Percentiles rank a stretch among this genome's conserved stretches.
These are phyloP conservation scores for Thalassoma bifasciatum DNA, from an alignment of 2,113 vertebrate species.

Conservation along the genomic window DNA sequence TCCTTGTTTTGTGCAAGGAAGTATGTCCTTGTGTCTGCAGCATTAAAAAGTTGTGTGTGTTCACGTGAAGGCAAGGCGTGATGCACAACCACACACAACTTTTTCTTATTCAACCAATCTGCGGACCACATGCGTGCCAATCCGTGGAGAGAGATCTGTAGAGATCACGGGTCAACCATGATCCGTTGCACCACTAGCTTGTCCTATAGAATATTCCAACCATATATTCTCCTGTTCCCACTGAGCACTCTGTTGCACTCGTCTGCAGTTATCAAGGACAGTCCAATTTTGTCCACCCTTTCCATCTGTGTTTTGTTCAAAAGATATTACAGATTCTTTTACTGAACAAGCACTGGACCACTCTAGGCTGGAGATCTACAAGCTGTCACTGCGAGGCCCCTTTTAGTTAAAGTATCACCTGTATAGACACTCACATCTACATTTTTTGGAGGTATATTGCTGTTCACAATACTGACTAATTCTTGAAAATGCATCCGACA, in stretches of 20 bases:
- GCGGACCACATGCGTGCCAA: no score
- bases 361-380: constrained; percentile 42
- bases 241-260: constrained; percentile 55
- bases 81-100: no score
- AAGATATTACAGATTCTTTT: constrained; percentile 64
- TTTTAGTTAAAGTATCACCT: constrained; percentile 31
- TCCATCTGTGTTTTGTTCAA: constrained; percentile 59
- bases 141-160: no score
- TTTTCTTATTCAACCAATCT: no score
- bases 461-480: constrained; percentile 31
- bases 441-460: constrained; percentile 32
- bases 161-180: no score
- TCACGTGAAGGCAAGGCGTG: no score
- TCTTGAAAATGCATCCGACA: constrained; percentile 10
- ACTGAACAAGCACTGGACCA: constrained; percentile 61
- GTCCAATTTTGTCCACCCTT: constrained; percentile 45
- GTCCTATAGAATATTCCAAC: constrained; percentile 11
- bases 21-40: no score
- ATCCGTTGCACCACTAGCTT: no score
- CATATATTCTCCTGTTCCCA: constrained; percentile 27
- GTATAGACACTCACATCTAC: constrained; percentile 3
- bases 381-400: constrained; percentile 30
- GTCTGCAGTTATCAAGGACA: constrained; percentile 57
- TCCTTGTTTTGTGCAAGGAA: no score
- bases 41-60: no score